A percentile compares a stretch with the other conserved stretches of the same genome.
Conservation (phyloP, 1,140 invertebrate species). For the Pachypeltis micranthus region DNA sequence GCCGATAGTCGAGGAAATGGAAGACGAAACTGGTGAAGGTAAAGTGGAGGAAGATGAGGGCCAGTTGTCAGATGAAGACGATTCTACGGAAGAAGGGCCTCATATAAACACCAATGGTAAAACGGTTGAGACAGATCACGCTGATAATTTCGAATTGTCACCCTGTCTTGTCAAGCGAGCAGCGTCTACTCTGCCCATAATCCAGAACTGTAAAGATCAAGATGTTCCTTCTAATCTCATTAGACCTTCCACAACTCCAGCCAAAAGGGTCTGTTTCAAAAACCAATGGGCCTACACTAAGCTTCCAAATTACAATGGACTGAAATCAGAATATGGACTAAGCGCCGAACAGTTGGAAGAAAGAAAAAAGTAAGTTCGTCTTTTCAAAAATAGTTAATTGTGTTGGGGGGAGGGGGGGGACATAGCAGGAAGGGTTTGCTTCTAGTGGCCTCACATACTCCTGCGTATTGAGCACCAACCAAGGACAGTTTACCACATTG, state of each 20-base stretch:
- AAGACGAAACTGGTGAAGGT: slow-evolving; percentile 1
- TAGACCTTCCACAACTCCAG: slow-evolving; percentile 16
- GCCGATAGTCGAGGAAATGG: slow-evolving; percentile 2
- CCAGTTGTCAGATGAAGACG: slow-evolving; percentile 5
- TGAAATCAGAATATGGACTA: slow-evolving; percentile 29
- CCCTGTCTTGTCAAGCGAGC: neutral
- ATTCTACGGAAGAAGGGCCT: neutral
- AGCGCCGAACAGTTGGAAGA: slow-evolving; percentile 28
- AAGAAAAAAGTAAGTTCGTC: slow-evolving; percentile 25
- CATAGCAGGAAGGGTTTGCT: neutral
- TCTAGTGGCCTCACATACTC: too few species aligned
- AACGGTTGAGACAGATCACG: slow-evolving; percentile 2
- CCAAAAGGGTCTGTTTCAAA: slow-evolving; percentile 5
- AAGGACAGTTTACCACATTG: too few species aligned
- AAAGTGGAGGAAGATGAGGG: neutral
- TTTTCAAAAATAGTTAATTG: neutral
- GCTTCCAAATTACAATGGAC: slow-evolving; percentile 28
- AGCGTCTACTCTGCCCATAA: neutral
- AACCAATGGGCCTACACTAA: slow-evolving; percentile 15
- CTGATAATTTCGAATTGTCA: neutral
- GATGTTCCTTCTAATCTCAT: neutral
- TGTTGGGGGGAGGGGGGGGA: neutral
- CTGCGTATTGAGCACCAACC: too few species aligned
- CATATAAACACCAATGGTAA: neutral
- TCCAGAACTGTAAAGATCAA: neutral